Evolutionary conservation across 2,888 invertebrate genomes (phyloP), one percentile per base, ranked within the genome.

Genomic region (Tenthredo notha): DNA sequence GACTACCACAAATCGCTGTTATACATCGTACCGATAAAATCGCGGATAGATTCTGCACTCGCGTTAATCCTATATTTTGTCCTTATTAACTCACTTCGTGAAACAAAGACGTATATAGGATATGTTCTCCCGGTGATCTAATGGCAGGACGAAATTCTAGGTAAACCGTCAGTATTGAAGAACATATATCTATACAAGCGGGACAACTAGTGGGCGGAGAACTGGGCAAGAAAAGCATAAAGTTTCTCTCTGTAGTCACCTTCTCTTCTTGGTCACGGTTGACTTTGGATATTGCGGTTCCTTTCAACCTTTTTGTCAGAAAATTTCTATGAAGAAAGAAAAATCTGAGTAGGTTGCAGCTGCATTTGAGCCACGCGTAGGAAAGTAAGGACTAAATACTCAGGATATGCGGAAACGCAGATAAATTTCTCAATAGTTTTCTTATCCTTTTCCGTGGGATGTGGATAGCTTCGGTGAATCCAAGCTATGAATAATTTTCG

Each of bases 171-270:
- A 29, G 18, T 6, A 67, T 25, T 25, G 12, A 67, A 33, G 12
- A 18, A 25, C 33, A 18, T 15, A 29, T 29, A 61, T 25, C 25
- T 61, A 61, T 4, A 33, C 29, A 33, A 33, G 67, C 12, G 21
- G 33, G 33, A n/a, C 33, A 74, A 40, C 72, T 74, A 9, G 77
- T 77, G 77, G 77, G 77, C 77, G 77, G 77, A 77, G 77, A 77
- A 77, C 77, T 10, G 40, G 72, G 43, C 47, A 77, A 29, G 50
- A 77, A 77, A 77, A 29, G 77, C 77, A 50, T 50, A 15, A 77
- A 77, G 50, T 77, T 77, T 77, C 77, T 54, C 54, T 77, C 77
- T 33, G 33, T n/a, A 54, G 77, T 50, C 77, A 21, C 77, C 33
- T 77, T 77, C 50, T 77, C 50, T 77, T 54, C 77, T 54, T 18